Conservation (phyloP, 2,797 vertebrate genomes). For the Poeciliopsis gracilis region DNA sequence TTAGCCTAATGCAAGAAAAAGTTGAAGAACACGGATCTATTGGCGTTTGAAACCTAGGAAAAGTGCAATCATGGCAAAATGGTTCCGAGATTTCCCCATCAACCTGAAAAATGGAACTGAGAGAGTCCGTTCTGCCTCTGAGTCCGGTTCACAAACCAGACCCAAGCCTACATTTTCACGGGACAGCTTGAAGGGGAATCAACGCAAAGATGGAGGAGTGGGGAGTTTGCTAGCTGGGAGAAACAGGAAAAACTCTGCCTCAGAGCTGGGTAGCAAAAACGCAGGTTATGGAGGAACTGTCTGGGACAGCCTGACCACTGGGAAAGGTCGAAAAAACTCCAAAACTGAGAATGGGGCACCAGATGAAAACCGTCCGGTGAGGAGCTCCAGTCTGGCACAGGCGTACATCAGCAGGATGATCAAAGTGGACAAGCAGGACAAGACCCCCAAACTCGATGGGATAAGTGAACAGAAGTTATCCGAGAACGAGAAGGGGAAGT, state of each 20-base stretch:
- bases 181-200: conserved; percentile 78
- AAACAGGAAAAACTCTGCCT: conserved; percentile 90
- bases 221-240: conserved; percentile 78
- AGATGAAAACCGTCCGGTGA: conserved; percentile 78
- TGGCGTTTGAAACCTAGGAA: conserved; percentile 13
- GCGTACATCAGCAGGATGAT: conserved; percentile 95
- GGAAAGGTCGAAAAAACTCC: conserved; percentile 90
- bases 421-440: conserved; percentile 93
- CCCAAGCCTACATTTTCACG: conserved; percentile 74
- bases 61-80: conserved; percentile 87
- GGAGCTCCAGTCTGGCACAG: conserved; percentile 80
- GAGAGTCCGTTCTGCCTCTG: conserved; percentile 83
- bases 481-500: conserved; percentile 80
- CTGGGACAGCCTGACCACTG: conserved; percentile 84
- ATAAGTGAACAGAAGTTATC: conserved; percentile 69
- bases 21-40: neutral
- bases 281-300: conserved; percentile 71
- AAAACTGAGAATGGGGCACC: conserved; percentile 74
- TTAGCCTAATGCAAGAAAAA: conserved; percentile 7
- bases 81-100: conserved; percentile 97
- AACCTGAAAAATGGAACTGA: conserved; percentile 91
- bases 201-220: conserved; percentile 81
- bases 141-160: conserved; percentile 81
- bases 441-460: conserved; percentile 78
- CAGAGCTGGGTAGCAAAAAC: conserved; percentile 77